Evolutionary conservation across 1,140 invertebrate genomes (phyloP).

Genomic region (Radopholus similis): DNA sequence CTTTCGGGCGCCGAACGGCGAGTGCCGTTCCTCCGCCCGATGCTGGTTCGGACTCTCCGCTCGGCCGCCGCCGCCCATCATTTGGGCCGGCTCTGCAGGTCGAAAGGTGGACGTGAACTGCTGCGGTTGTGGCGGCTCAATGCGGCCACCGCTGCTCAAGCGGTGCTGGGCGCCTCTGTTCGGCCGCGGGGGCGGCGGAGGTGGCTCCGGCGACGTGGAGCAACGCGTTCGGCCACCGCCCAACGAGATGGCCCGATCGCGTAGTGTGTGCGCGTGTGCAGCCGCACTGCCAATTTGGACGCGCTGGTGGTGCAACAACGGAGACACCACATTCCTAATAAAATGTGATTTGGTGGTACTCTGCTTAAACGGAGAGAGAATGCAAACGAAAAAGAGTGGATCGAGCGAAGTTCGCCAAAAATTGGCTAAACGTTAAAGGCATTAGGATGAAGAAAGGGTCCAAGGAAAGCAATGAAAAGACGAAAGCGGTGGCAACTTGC

Average conservation of each 20-base stretch:
- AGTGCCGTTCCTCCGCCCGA: not conserved
- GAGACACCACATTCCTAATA: no score
- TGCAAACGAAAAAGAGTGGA: no score
- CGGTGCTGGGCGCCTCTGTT: no score
- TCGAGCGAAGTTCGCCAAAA: no score
- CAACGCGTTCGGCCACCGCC: not conserved
- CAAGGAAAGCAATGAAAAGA: no score
- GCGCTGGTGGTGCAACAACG: no score
- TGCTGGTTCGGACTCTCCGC: not conserved
- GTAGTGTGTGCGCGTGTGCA: not conserved
- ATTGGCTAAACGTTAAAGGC: no score
- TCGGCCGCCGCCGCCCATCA: not conserved
- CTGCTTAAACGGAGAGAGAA: no score
- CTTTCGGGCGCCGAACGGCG: slow-evolving; percentile 4
- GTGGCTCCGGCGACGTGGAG: slow-evolving; percentile 12
- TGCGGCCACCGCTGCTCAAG: not conserved
- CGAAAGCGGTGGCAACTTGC: no score
- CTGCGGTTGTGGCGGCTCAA: slow-evolving; percentile 63
- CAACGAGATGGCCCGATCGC: not conserved
- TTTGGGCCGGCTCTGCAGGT: slow-evolving; percentile 65
- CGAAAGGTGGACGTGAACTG: slow-evolving; percentile 23
- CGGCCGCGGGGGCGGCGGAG: slow-evolving; percentile 26
- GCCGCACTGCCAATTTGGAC: slow-evolving; percentile 10
- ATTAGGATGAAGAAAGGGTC: no score
- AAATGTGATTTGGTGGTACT: no score